A percentile compares a stretch with the other conserved stretches of the same genome.
Conservation (phyloP, 2,888 invertebrate species). For the Rugalucina vietnamica region DNA sequence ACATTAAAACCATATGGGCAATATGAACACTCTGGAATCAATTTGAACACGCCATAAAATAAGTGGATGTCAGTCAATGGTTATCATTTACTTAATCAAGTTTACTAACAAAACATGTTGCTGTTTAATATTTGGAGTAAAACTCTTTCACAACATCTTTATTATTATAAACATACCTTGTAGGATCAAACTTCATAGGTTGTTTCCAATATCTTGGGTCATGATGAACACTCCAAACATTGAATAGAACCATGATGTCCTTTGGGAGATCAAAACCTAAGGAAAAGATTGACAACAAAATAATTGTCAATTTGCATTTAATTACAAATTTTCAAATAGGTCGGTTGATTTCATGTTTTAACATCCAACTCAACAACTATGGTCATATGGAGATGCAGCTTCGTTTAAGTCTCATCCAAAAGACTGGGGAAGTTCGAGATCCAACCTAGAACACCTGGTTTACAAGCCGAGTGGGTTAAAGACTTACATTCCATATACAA, state of each 20-base stretch:
- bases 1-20: no score
- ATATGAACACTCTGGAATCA: no score
- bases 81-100: no score
- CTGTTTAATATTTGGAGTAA: no score
- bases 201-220: slow-evolving; percentile 76
- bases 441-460: neutral
- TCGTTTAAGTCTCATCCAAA: neutral
- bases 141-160: no score
- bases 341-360: no score
- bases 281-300: neutral
- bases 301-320: neutral
- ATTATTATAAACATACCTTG: slow-evolving; percentile 67
- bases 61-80: no score
- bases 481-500: no score
- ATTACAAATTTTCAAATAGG: neutral
- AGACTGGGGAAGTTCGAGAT: neutral
- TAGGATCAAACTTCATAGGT: slow-evolving; percentile 75
- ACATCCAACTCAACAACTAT: neutral
- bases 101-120: no score
- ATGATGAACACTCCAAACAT: slow-evolving; percentile 77
- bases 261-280: slow-evolving; percentile 70
- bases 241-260: slow-evolving; percentile 71
- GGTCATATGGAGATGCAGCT: no score
- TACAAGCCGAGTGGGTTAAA: neutral
- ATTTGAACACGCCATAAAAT: no score